phyloP scores from a whole-genome alignment of 2,113 vertebrate genomes.

The Procavia capensis region DNA sequence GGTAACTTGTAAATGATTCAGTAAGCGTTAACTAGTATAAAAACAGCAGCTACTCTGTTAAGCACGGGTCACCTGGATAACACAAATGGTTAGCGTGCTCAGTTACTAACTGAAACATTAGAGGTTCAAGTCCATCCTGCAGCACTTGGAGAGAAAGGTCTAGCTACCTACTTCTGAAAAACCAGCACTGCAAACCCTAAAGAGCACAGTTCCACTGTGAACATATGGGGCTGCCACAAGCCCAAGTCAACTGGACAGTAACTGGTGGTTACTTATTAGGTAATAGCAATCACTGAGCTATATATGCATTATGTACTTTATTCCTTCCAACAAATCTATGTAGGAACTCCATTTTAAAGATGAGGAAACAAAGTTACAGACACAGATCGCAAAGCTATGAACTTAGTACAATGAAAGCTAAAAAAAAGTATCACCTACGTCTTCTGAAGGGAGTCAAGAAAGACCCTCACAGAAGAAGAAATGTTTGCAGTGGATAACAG shows the following conservation, averaged over 20 bases:
- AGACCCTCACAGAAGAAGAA: neutral
- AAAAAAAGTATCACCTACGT: neutral
- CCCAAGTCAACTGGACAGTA: too few relatives aligned
- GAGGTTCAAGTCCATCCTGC: too few relatives aligned
- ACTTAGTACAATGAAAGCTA: neutral
- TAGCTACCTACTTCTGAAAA: too few relatives aligned
- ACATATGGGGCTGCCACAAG: too few relatives aligned
- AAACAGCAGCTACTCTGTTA: neutral
- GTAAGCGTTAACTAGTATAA: neutral
- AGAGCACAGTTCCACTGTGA: too few relatives aligned
- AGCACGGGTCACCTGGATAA: too few relatives aligned
- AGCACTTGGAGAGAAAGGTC: too few relatives aligned
- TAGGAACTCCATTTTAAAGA: neutral
- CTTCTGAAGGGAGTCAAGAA: neutral
- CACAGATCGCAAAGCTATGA: neutral
- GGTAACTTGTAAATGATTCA: neutral
- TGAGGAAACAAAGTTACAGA: slow-evolving; percentile 1
- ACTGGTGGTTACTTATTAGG: neutral
- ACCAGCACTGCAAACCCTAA: too few relatives aligned
- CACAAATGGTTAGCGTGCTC: too few relatives aligned
- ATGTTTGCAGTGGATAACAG: neutral
- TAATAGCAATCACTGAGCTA: neutral
- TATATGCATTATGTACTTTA: neutral
- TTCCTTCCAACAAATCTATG: neutral
- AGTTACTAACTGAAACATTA: too few relatives aligned